These are phyloP conservation scores for Pardalotus punctatus DNA, from an alignment of 2,113 vertebrate species.

Conservation along the genomic window DNA sequence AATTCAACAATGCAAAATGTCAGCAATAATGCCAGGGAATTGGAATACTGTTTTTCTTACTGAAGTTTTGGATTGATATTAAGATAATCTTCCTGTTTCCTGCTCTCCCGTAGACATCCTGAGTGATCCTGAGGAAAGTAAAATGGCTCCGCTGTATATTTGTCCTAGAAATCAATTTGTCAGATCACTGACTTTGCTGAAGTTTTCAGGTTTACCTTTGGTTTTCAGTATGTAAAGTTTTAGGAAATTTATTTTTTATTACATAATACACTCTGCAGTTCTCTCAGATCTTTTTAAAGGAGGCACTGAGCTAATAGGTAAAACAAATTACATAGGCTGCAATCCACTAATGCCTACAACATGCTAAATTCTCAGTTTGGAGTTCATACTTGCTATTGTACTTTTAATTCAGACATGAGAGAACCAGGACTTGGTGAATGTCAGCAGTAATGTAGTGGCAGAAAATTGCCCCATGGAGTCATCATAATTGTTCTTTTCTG, in stretches of 20 bases:
- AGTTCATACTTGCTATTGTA: background rate
- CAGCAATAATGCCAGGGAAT: background rate
- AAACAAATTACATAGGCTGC: background rate
- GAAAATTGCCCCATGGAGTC: background rate
- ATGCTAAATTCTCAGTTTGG: background rate
- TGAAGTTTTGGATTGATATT: background rate
- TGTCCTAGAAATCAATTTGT: background rate
- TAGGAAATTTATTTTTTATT: background rate
- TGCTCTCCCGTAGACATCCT: background rate
- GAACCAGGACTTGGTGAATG: background rate
- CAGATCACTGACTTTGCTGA: background rate
- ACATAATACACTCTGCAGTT: background rate
- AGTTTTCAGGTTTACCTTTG: background rate
- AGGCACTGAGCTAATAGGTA: background rate
- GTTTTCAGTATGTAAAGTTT: background rate
- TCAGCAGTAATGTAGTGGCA: background rate
- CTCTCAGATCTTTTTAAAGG: background rate
- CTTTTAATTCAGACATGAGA: background rate
- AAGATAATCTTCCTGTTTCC: background rate
- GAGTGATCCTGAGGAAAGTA: background rate
- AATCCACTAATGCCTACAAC: background rate
- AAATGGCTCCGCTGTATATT: background rate
- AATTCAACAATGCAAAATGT: background rate
- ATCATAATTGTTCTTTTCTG: background rate
- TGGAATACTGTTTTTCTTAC: background rate